These are phyloP conservation scores for Oceanites oceanicus DNA, from an alignment of 2,113 vertebrate species.

Conservation along the genomic window DNA sequence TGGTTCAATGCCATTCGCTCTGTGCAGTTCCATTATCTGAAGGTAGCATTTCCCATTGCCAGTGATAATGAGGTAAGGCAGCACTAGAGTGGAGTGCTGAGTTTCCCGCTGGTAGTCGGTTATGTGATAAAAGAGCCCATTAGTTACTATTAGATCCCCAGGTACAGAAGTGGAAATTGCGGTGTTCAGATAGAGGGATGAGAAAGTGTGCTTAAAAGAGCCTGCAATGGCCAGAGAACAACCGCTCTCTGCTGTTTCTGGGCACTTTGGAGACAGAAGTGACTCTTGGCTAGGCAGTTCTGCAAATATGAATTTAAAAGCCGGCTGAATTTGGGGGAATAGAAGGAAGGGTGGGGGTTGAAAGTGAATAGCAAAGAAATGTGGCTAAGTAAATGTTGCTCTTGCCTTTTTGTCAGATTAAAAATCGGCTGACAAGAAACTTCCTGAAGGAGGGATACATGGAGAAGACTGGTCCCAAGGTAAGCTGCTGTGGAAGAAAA, in stretches of 20 bases:
- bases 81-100: background rate
- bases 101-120: background rate
- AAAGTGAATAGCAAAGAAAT: background rate
- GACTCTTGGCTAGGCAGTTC: background rate
- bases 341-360: background rate
- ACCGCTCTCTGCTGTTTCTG: background rate
- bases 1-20: conserved; percentile 90
- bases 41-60: conserved; percentile 88
- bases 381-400: background rate
- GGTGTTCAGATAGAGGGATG: background rate
- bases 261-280: background rate
- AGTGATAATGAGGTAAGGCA: conserved; percentile 82
- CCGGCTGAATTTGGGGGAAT: background rate
- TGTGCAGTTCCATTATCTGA: conserved; percentile 87
- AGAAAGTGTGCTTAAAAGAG: background rate
- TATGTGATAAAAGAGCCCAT: background rate
- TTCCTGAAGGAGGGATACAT: conserved; percentile 92
- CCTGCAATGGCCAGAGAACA: background rate
- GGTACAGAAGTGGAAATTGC: background rate
- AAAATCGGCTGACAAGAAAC: conserved; percentile 83
- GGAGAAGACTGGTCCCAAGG: conserved; percentile 93
- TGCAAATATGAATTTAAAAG: background rate
- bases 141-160: background rate
- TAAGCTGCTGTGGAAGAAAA: conserved; percentile 32
- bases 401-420: conserved; percentile 73